Evolutionary conservation across 2,888 invertebrate species (phyloP), one percentile per base, ranked within the genome.

Genomic region (Drosophila kambysellisi): DNA sequence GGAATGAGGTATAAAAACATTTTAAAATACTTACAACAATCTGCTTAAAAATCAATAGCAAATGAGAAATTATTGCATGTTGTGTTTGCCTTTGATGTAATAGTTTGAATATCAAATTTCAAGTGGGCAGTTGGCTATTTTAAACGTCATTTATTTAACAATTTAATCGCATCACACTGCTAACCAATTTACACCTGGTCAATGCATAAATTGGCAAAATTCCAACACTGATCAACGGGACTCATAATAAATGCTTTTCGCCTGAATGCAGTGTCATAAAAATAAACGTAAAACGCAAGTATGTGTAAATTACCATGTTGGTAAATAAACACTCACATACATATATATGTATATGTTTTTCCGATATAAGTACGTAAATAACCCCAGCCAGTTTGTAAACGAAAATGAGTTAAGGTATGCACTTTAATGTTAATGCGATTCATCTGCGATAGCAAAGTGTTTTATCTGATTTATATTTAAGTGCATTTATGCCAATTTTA

Each of bases 381-480:
- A 30, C 11, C 29, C 46, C 25, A 29, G 12, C 12, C 61, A 67
- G 66, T 70, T 69, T 59, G 56, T 50, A 67, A 46, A 67, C n/a
- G 64, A 41, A 81, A 74, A 71, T 46, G 65, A 72, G 66, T 82
- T 84, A 84, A 89, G 89, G 87, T 87, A 87, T 89, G 81, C 81
- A 78, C 79, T 85, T 81, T 82, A 82, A 85, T 88, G 81, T 78
- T 86, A 86, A 89, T 86, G 85, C 74, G 88, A 52, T 73, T 70
- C 87, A 84, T 83, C 88, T 89, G 87, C 70, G 68, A 76, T 58
- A 51, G 62, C 33, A 69, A 65, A 61, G 67, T 72, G 68, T 66
- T 74, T 89, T 84, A 86, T 84, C 85, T 74, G 90, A 86, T 89
- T 89, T 76, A 81, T 74, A 78, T 83, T 74, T 64, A 76, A 81